Conservation (phyloP, 2,113 vertebrate genomes). For the Pygoscelis adeliae region DNA sequence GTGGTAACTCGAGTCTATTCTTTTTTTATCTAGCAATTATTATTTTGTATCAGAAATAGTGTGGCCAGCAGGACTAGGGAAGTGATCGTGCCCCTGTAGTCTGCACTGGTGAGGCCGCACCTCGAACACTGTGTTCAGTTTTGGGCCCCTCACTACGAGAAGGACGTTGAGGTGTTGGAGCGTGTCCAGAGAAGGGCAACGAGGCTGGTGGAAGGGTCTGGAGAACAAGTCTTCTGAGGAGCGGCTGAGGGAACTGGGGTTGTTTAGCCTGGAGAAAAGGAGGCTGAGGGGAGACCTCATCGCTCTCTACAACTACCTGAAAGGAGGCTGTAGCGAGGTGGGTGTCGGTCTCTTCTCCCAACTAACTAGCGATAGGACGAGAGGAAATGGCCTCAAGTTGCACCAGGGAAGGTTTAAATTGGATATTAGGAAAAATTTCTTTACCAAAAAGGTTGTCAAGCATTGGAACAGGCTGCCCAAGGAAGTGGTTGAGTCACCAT, state of each 20-base stretch:
- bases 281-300: background rate
- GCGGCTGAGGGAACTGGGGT: background rate
- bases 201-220: background rate
- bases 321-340: background rate
- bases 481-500: background rate
- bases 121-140: background rate
- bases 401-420: background rate
- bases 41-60: background rate
- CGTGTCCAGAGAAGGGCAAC: background rate
- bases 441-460: background rate
- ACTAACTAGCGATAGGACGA: fast-evolving
- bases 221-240: background rate
- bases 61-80: background rate
- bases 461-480: background rate
- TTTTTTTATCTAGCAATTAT: background rate
- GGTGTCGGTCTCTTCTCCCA: background rate
- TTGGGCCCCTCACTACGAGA: background rate
- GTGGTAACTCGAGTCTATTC: background rate
- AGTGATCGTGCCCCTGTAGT: background rate
- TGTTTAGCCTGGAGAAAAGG: background rate
- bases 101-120: background rate
- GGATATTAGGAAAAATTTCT: background rate
- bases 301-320: background rate
- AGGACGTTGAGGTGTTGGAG: background rate
- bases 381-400: background rate